Percentiles rank a stretch among this genome's conserved stretches.
Conservation (phyloP, 2,888 invertebrate species). For the Macroteleia sp. region DNA sequence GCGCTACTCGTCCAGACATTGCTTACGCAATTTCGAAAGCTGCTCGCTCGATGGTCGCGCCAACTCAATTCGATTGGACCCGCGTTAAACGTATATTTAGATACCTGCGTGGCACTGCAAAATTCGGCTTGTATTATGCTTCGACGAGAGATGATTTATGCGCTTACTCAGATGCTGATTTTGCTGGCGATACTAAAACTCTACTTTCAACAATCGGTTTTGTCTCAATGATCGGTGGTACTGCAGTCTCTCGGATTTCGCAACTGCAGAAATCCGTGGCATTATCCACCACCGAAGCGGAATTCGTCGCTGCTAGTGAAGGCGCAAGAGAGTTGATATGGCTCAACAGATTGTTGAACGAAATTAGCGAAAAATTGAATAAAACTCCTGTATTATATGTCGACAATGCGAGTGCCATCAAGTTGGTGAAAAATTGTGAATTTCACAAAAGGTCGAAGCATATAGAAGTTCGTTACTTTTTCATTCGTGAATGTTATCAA, state of each 20-base stretch:
- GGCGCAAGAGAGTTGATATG: slow-evolving; percentile 51
- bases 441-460: slow-evolving; percentile 52
- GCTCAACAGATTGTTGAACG: slow-evolving; percentile 38
- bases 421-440: slow-evolving; percentile 49
- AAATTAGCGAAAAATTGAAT: slow-evolving; percentile 2
- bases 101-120: slow-evolving; percentile 21
- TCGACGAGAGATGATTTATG: not conserved
- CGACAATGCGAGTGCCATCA: slow-evolving; percentile 58
- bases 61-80: slow-evolving; percentile 11
- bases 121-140: slow-evolving; percentile 8
- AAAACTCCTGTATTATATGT: slow-evolving; percentile 26
- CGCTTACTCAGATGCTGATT: slow-evolving; percentile 16
- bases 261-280: slow-evolving; percentile 52
- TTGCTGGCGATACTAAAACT: slow-evolving; percentile 13
- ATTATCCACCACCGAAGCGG: slow-evolving; percentile 37
- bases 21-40: slow-evolving; percentile 66
- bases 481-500: slow-evolving; percentile 48
- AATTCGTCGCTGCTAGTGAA: slow-evolving; percentile 57
- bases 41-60: slow-evolving; percentile 47
- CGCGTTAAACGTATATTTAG: slow-evolving; percentile 43
- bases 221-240: not conserved
- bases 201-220: slow-evolving; percentile 26
- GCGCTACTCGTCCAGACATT: slow-evolving; percentile 63
- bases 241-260: slow-evolving; percentile 22
- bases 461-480: slow-evolving; percentile 53